phyloP scores from a whole-genome alignment of 2,888 invertebrate species.

The Choreutis nemorana region DNA sequence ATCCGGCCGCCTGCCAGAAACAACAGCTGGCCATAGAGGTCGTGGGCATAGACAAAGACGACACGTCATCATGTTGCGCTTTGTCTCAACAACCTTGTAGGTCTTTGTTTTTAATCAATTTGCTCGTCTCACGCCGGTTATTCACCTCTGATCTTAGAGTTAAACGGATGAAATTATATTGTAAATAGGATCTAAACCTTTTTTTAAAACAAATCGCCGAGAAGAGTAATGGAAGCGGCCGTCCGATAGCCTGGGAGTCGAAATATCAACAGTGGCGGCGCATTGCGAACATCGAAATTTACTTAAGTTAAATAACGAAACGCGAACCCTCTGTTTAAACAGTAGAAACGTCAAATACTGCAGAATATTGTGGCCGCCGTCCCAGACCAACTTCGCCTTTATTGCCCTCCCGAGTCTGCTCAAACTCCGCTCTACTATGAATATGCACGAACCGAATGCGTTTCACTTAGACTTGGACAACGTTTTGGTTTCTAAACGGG shows the following conservation, averaged over 20 bases:
- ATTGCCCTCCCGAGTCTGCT: slow-evolving; percentile 33
- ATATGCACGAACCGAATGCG: slow-evolving; percentile 39
- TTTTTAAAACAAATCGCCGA: slow-evolving; percentile 25
- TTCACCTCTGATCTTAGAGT: too few relatives aligned
- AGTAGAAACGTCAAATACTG: slow-evolving; percentile 42
- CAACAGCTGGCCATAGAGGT: slow-evolving; percentile 21
- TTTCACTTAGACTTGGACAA: slow-evolving; percentile 20
- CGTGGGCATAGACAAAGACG: slow-evolving; percentile 52
- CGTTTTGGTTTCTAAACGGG: slow-evolving; percentile 24
- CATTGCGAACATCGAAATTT: slow-evolving; percentile 60
- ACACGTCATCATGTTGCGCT: slow-evolving; percentile 24
- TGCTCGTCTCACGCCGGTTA: too few relatives aligned
- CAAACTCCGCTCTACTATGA: slow-evolving; percentile 32
- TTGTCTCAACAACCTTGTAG: too few relatives aligned
- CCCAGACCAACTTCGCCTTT: slow-evolving; percentile 25
- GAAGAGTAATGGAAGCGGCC: slow-evolving; percentile 25
- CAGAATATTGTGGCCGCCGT: slow-evolving; percentile 26
- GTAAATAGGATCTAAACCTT: slow-evolving; percentile 1
- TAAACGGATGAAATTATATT: too few relatives aligned
- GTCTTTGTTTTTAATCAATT: slow-evolving; percentile 23
- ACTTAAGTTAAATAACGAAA: slow-evolving; percentile 64
- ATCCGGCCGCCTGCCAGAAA: slow-evolving; percentile 37
- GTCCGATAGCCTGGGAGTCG: slow-evolving; percentile 22
- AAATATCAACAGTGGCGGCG: slow-evolving; percentile 39
- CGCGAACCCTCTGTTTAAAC: slow-evolving; percentile 59